Evolutionary conservation across 2,113 vertebrate species (phyloP).

Genomic region (Xiphorhynchus elegans): DNA sequence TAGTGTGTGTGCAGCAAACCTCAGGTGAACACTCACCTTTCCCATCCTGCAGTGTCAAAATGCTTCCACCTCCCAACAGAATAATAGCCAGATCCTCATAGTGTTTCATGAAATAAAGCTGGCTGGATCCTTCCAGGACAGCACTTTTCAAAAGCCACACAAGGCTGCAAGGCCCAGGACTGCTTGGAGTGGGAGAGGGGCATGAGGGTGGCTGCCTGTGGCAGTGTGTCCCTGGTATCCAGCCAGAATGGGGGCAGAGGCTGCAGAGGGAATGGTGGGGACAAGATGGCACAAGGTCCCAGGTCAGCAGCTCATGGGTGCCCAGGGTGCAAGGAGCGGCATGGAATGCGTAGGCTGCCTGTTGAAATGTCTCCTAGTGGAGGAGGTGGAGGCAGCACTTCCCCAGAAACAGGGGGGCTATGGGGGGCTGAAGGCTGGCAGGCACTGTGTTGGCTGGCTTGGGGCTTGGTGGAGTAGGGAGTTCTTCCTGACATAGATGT

Average conservation of each 20-base stretch:
- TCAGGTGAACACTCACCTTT: background rate
- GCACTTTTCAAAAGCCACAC: background rate
- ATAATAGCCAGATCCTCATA: background rate
- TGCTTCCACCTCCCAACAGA: background rate
- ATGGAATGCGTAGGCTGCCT: background rate
- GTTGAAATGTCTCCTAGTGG: rapidly evolving
- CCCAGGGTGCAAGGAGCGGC: rapidly evolving
- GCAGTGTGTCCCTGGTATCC: rapidly evolving
- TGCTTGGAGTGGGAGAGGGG: background rate
- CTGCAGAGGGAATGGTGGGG: rapidly evolving
- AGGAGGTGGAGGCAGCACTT: rapidly evolving
- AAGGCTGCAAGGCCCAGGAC: rapidly evolving
- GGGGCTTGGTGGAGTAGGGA: background rate
- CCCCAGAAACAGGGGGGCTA: rapidly evolving
- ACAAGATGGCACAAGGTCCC: rapidly evolving
- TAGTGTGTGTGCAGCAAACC: rapidly evolving
- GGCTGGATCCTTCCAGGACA: background rate
- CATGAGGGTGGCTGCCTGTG: rapidly evolving
- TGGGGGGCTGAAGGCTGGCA: background rate
- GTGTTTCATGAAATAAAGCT: background rate
- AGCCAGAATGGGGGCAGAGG: rapidly evolving
- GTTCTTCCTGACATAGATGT: background rate
- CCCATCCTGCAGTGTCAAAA: background rate
- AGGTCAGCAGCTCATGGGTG: rapidly evolving
- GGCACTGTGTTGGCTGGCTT: background rate